Percentiles rank a stretch among this genome's conserved stretches.
Evolutionary conservation across 2,888 invertebrate species (phyloP).

Genomic region (Tubiluchus corallicola): DNA sequence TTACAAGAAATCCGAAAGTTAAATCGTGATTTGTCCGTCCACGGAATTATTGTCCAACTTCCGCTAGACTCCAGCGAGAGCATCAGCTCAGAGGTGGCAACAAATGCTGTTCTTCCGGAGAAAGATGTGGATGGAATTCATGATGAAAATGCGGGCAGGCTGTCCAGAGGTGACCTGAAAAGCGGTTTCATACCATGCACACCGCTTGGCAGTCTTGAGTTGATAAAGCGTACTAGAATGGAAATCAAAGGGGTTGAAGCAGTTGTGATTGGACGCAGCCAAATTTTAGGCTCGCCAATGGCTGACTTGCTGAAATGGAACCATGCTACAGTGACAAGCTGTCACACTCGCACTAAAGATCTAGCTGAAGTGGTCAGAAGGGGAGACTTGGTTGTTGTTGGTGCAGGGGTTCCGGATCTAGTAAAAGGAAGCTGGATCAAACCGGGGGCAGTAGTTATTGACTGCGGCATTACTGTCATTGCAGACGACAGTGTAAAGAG

Average conservation of each 20-base stretch:
- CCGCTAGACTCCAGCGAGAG: slow-evolving; percentile 63
- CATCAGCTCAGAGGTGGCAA: slow-evolving; percentile 60
- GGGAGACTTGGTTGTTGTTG: slow-evolving; percentile 93
- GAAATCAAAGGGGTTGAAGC: slow-evolving; percentile 60
- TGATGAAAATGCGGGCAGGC: slow-evolving; percentile 77
- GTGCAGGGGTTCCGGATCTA: slow-evolving; percentile 69
- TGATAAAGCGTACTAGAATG: slow-evolving; percentile 51
- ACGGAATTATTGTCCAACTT: slow-evolving; percentile 52
- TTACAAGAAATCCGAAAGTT: slow-evolving; percentile 47
- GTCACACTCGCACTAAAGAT: slow-evolving; percentile 81
- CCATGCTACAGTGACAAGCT: slow-evolving; percentile 87
- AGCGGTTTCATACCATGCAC: slow-evolving; percentile 83
- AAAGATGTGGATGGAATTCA: slow-evolving; percentile 96
- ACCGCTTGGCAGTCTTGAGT: slow-evolving; percentile 79
- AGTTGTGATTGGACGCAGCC: slow-evolving; percentile 87
- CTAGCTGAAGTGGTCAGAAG: slow-evolving; percentile 33
- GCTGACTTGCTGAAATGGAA: slow-evolving; percentile 88
- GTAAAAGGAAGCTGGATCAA: slow-evolving; percentile 92
- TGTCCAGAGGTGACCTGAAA: slow-evolving; percentile 65
- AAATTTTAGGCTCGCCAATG: slow-evolving; percentile 91
- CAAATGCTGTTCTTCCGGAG: slow-evolving; percentile 48
- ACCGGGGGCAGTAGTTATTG: slow-evolving; percentile 91
- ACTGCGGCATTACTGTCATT: slow-evolving; percentile 89
- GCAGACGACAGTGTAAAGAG: slow-evolving; percentile 53
- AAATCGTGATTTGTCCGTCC: slow-evolving; percentile 62